Evolutionary conservation across 2,113 vertebrate genomes (phyloP).

Genomic region (Astatoreochromis straeleni): DNA sequence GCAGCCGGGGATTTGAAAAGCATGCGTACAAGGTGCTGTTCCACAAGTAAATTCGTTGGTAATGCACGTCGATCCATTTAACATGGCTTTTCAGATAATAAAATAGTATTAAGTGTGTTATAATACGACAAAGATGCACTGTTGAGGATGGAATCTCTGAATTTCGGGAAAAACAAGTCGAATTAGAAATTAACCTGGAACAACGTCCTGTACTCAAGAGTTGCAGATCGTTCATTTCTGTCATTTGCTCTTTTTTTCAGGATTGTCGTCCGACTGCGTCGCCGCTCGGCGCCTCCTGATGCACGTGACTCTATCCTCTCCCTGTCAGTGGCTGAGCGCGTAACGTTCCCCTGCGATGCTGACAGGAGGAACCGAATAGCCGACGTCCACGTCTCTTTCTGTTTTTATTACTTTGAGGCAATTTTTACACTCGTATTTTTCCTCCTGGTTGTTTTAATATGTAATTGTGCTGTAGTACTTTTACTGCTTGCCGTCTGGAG

Average conservation of each 20-base stretch:
- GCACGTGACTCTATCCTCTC: conserved; percentile 66
- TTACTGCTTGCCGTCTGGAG: conserved; percentile 33
- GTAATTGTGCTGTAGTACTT: conserved; percentile 54
- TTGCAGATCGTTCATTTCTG: conserved; percentile 56
- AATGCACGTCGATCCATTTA: neutral
- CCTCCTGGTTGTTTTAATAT: conserved; percentile 36
- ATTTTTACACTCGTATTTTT: conserved; percentile 20
- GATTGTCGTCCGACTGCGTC: conserved; percentile 64
- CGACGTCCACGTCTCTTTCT: conserved; percentile 60
- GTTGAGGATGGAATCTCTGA: neutral
- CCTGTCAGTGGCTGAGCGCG: conserved; percentile 74
- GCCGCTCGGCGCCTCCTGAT: conserved; percentile 67
- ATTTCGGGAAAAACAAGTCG: neutral
- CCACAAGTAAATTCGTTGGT: neutral
- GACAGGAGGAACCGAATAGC: conserved; percentile 69
- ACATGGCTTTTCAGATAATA: neutral
- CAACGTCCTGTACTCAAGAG: conserved; percentile 1
- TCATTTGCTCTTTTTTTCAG: conserved; percentile 71
- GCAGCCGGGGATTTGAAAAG: neutral
- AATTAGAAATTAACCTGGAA: neutral
- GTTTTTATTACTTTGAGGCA: conserved; percentile 41
- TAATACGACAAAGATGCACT: neutral
- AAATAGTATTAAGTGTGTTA: neutral
- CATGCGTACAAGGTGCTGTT: neutral
- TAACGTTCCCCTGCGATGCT: conserved; percentile 68